Conservation (phyloP, 2,113 vertebrate genomes). For the Gadus chalcogrammus region DNA sequence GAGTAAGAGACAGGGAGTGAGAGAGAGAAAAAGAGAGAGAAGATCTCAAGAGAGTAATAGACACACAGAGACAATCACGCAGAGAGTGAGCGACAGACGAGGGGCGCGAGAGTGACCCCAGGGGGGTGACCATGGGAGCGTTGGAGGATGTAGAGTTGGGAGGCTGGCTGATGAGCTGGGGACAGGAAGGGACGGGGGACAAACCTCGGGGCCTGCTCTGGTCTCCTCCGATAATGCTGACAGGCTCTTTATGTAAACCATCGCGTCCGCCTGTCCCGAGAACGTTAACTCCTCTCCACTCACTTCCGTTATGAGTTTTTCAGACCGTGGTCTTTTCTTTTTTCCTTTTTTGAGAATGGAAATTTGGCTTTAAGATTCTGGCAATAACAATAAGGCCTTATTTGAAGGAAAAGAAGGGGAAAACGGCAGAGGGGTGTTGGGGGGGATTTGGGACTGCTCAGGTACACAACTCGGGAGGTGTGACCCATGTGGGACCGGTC, state of each 20-base stretch:
- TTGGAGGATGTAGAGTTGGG: background rate
- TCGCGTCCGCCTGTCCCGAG: conserved; percentile 3
- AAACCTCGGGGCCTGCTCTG: conserved; percentile 11
- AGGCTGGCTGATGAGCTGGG: background rate
- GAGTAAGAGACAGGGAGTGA: conserved; percentile 7
- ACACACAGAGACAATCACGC: too few species aligned
- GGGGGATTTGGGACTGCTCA: conserved; percentile 2
- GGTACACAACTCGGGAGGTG: conserved; percentile 26
- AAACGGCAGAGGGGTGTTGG: too few species aligned
- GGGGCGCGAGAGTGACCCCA: conserved; percentile 17
- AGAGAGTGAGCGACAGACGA: too few species aligned
- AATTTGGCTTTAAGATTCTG: conserved; percentile 16
- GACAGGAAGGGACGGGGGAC: conserved; percentile 1
- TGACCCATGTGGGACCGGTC: conserved; percentile 21
- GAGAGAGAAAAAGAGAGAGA: background rate
- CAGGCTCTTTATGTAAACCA: background rate
- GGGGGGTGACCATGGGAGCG: conserved; percentile 50
- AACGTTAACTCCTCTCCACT: background rate
- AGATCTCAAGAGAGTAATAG: background rate
- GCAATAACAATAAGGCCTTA: background rate
- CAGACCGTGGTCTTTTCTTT: background rate
- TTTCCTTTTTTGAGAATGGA: background rate
- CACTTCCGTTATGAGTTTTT: conserved; percentile 5
- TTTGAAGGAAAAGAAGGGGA: background rate
- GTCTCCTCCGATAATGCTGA: background rate